Conservation (phyloP, 2,797 vertebrate genomes). For the Syngnathus acus region DNA sequence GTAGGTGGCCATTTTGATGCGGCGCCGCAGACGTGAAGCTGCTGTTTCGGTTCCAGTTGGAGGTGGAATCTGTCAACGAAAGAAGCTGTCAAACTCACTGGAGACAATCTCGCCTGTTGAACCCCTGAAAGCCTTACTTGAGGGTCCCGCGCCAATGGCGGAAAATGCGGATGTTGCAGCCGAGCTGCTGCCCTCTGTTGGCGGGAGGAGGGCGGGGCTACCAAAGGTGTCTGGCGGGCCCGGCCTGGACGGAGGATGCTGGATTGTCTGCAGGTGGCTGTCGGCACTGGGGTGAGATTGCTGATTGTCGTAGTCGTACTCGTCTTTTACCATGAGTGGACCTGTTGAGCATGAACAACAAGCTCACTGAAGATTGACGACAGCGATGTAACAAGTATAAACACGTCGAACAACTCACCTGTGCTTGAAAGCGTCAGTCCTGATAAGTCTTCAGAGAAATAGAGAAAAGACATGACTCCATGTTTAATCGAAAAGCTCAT, state of each 20-base stretch:
- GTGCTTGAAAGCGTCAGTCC: constrained; percentile 88
- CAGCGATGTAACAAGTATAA: background rate
- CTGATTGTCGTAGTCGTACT: constrained; percentile 89
- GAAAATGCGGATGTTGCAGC: constrained; percentile 82
- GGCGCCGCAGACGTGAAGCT: constrained; percentile 83
- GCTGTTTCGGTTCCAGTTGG: constrained; percentile 86
- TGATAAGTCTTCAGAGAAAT: constrained; percentile 80
- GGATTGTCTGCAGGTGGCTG: constrained; percentile 86
- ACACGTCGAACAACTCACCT: constrained; percentile 64
- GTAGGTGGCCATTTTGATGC: constrained; percentile 93
- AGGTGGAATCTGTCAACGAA: constrained; percentile 72
- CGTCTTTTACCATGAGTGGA: constrained; percentile 90
- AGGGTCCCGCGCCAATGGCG: constrained; percentile 85
- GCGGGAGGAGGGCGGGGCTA: constrained; percentile 76
- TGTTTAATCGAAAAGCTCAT: background rate
- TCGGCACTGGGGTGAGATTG: constrained; percentile 80
- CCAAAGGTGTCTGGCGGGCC: constrained; percentile 76
- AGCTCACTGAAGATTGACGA: background rate
- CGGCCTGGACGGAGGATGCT: constrained; percentile 83
- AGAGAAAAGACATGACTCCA: constrained; percentile 2
- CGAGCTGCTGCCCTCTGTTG: constrained; percentile 76
- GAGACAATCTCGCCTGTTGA: background rate
- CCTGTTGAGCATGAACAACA: constrained; percentile 52
- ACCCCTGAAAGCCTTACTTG: constrained; percentile 72
- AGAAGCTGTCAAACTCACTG: background rate